These are phyloP conservation scores for Odontomyia ornata DNA, from an alignment of 2,888 invertebrate species.

Conservation along the genomic window DNA sequence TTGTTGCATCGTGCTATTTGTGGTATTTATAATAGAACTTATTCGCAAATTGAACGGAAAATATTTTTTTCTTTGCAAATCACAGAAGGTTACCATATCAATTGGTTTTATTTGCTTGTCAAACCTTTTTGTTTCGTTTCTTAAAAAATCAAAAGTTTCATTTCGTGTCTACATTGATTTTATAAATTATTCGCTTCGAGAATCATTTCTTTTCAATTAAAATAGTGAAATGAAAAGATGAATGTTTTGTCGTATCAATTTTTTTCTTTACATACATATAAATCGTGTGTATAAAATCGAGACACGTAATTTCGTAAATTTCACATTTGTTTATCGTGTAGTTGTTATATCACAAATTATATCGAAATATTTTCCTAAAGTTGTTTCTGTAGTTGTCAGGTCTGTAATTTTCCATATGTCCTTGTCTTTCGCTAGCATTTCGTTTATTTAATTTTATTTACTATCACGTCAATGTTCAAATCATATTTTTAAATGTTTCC, in stretches of 20 bases:
- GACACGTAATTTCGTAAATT: slow-evolving; percentile 6
- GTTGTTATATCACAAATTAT: slow-evolving; percentile 34
- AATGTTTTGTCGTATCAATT: slow-evolving; percentile 4
- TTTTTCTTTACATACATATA: slow-evolving; percentile 22
- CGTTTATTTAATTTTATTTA: slow-evolving; percentile 21
- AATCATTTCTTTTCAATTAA: not conserved
- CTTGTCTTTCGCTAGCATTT: slow-evolving; percentile 16
- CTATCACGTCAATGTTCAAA: slow-evolving; percentile 27
- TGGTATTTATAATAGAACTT: slow-evolving; percentile 2
- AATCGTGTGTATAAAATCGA: slow-evolving; percentile 31
- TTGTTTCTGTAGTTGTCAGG: not conserved
- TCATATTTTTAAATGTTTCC: not conserved
- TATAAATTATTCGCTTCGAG: slow-evolving; percentile 21
- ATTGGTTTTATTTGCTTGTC: slow-evolving; percentile 46
- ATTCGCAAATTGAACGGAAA: slow-evolving; percentile 22
- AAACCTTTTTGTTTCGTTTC: slow-evolving; percentile 29
- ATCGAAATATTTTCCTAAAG: slow-evolving; percentile 33
- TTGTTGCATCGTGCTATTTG: slow-evolving; percentile 3
- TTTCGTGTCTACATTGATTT: not conserved
- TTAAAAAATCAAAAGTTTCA: slow-evolving; percentile 23
- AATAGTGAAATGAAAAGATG: slow-evolving; percentile 24
- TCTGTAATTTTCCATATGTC: not conserved
- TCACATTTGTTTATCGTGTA: slow-evolving; percentile 1
- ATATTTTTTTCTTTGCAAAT: slow-evolving; percentile 50
- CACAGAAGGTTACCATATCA: slow-evolving; percentile 52